Base-by-base conservation (phyloP, 2,113 vertebrate genomes). In the Trogon surrucura region DNA sequence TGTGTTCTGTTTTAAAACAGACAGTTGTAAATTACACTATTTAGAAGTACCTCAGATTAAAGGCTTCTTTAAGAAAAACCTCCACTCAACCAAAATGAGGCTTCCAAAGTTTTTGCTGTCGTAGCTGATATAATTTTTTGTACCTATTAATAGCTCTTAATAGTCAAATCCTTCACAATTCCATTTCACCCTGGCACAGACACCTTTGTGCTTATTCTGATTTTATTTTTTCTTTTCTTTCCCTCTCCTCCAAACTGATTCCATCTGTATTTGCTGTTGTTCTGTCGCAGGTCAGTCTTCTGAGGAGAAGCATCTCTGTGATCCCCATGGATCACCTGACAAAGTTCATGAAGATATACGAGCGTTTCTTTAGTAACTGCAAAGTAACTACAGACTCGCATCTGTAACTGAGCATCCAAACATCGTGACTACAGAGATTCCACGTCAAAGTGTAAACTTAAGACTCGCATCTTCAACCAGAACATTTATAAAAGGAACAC, bases 401-500 rank as follows among this genome's bases (percentile, higher is more conserved):
- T 78, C 36, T 91, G 0, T 47, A 82, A 67, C 38, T 30, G 67
- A 78, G 67, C 20, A 51, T 27, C 70, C 25, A 36, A 61, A 85
- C 13, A 48, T 23, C 61, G 1, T 6, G 36, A 57, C 54, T 51
- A 23, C 0, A 78, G 53, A 88, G 51, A 71, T 70, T 57, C 56
- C 53, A 53, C 2, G 15, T 36, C 32, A 22, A 29, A 60, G n/a
- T 51, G 57, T 5, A 17, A 32, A 91, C 50, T 23, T 9, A 47
- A 47, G 60, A 47, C 17, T 66, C 3, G 1, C 1, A 36, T 3
- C 36, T 85, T 85, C 62, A 34, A 67, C 0, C 36, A n/a, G 38
- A 83, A 47, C 16, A n/a, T 67, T 88, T 56, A 23, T 17, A 56
- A 89, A 54, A 93, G 32, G 3, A 66, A 83, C 61, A 97, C 99